Base-by-base conservation (phyloP, 2,797 vertebrate species). In the Enteromius unitaeniatus region DNA sequence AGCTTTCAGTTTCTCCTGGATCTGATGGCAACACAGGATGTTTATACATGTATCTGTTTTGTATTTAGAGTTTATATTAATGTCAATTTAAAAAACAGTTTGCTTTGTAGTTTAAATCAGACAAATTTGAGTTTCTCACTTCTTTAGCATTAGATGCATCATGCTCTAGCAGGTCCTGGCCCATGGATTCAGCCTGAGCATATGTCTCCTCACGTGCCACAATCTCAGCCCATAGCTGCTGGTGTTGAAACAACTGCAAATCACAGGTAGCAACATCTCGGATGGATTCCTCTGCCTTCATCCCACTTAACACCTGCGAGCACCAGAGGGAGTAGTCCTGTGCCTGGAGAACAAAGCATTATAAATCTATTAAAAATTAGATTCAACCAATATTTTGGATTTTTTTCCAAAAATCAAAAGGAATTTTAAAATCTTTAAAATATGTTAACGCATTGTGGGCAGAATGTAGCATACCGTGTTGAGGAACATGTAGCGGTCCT, bases 241-340 rank as follows among this genome's bases (percentile, higher is more conserved):
- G 95, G 87, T 97, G 97, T 76, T 94, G 91, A 0, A 90, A 93
- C 58, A 96, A 92, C 85, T 94, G 94, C 53, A 96, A 89, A 75
- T 91, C 91, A 23, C 93, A 93, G 0, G 94, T 94, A 26, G 93
- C 87, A 69, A 95, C 90, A 34, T 96, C 95, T 3, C 94, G 93
- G 87, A 96, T 93, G 23, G 89, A 93, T 86, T 96, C 96, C 72
- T 96, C 94, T 0, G 90, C 93, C 37, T 91, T 91, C 92, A 99
- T 96, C 28, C 93, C 93, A 4, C 91, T 92, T 6, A 91, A 90
- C 60, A 96, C 86, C 78, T 95, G 92, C 53, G 93, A 89, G 65
- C 94, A 93, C 97, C 97, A 97, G 70, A 95, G 93, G 74, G 92
- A 88, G 86, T 95, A 97, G 83, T 97, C 95, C 90, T 92, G 93